Conservation (phyloP, 2,888 invertebrate species). For the Liposcelis brunnea region DNA sequence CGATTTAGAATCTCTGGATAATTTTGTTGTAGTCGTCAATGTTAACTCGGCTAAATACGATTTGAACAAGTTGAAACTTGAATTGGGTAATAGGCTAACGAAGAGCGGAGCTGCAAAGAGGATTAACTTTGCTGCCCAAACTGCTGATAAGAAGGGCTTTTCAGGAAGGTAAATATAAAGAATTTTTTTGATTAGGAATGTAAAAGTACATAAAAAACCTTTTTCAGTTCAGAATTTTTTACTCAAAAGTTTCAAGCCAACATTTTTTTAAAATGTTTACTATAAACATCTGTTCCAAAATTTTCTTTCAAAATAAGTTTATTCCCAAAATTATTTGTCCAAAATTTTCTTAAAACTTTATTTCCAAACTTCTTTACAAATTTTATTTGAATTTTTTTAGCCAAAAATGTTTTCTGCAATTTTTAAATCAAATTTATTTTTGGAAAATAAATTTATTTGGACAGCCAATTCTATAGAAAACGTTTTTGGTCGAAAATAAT, state of each 20-base stretch:
- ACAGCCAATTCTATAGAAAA: no score
- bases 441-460: no score
- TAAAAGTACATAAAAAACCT: not conserved
- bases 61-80: slow-evolving; percentile 43
- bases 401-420: no score
- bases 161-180: slow-evolving; percentile 43
- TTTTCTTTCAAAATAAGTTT: slow-evolving; percentile 5
- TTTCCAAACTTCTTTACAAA: no score
- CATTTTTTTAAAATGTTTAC: not conserved
- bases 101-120: slow-evolving; percentile 36
- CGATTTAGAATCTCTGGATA: slow-evolving; percentile 40
- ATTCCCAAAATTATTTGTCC: no score
- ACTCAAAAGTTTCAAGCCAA: not conserved
- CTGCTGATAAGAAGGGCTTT: slow-evolving; percentile 44
- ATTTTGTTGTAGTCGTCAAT: slow-evolving; percentile 40
- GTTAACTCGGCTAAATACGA: slow-evolving; percentile 46
- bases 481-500: no score
- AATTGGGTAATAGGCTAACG: slow-evolving; percentile 42
- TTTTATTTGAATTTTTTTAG: no score
- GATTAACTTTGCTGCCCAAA: slow-evolving; percentile 43
- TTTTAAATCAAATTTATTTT: no score
- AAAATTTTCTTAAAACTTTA: no score
- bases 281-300: slow-evolving; percentile 8
- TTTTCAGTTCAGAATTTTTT: not conserved
- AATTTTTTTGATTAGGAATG: no score